Evolutionary conservation across 1,140 invertebrate species (phyloP).

Genomic region (Chlorops oryzae): DNA sequence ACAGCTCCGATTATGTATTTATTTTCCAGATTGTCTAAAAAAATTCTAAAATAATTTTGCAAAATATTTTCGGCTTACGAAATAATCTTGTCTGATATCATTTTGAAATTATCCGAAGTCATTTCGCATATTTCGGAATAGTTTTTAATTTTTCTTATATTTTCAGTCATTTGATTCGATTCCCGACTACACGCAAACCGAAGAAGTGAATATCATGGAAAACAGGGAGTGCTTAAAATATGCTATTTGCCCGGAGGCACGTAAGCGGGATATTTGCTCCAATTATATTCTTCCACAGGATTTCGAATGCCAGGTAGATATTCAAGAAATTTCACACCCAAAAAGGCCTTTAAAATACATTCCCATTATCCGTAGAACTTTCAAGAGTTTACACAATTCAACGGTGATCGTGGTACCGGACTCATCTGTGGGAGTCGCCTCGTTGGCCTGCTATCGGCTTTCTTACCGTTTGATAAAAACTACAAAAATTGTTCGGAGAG

Average conservation of each 20-base stretch:
- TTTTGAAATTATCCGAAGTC: slow-evolving; percentile 2
- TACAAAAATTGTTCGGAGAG: neutral
- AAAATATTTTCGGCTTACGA: neutral
- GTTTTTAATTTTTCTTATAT: neutral
- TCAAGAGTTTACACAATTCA: neutral
- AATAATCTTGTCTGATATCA: neutral
- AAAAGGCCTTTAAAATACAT: neutral
- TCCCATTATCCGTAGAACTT: neutral
- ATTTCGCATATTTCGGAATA: neutral
- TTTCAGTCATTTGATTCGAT: slow-evolving; percentile 3
- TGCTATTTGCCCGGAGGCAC: neutral
- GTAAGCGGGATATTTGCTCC: neutral
- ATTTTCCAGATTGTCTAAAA: neutral
- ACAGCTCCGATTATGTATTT: slow-evolving; percentile 1
- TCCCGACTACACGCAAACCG: neutral
- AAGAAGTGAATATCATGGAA: neutral
- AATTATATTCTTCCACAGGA: neutral
- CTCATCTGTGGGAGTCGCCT: slow-evolving; percentile 9
- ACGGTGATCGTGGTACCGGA: slow-evolving; percentile 13
- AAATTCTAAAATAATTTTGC: neutral
- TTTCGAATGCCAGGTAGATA: neutral
- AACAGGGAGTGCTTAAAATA: neutral
- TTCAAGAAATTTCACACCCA: neutral
- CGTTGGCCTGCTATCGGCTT: slow-evolving; percentile 8
- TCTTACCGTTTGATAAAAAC: slow-evolving; percentile 1